Evolutionary conservation across 1,140 invertebrate species (phyloP), one percentile per base, ranked within the genome.

Genomic region (Melipona quadrifasciata): DNA sequence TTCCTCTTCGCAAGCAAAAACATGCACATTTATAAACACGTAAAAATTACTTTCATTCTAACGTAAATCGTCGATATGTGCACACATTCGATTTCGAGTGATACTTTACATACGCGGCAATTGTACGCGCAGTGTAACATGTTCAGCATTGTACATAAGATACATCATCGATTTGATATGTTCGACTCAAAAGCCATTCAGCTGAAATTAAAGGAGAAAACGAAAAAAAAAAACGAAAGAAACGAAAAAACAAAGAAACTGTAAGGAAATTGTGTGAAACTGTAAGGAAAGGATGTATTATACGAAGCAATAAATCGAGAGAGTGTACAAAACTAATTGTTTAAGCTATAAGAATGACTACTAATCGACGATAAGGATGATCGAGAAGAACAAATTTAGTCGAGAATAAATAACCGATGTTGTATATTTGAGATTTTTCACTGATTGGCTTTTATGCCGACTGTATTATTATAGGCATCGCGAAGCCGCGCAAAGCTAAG

Each of bases 401-500:
- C 21, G 24, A 51, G 27, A 71, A 51, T 73, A 19, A 61, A 64
- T 73, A 80, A n/a, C 16, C 16, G 19, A 81, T 31, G 5, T 70
- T 73, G 27, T 55, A 73, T 51, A 73, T 21, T 73, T 73, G 31
- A 73, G 51, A 55, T 55, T 55, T 58, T 57, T 71, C 39, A 57
- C 75, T 83, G 82, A 83, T 53, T 79, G 82, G 75, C 55, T 61
- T 71, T 84, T 71, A 79, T 47, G 76, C 57, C 82, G 82, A 84
- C 17, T 72, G 71, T 79, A 78, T 82, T 70, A 76, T 81, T 79
- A 34, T 79, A 79, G 57, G 57, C 27, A 71, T 79, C 53, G 31
- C 80, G 82, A 80, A 64, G 58, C 27, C 79, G 71, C 71, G 79
- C 84, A 75, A 82, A 85, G 71, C 83, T 53, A 74, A 81, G 79